Percentiles rank a stretch among this genome's conserved stretches.
Conservation (phyloP, 1,140 invertebrate species). For the Drosophila bocqueti region DNA sequence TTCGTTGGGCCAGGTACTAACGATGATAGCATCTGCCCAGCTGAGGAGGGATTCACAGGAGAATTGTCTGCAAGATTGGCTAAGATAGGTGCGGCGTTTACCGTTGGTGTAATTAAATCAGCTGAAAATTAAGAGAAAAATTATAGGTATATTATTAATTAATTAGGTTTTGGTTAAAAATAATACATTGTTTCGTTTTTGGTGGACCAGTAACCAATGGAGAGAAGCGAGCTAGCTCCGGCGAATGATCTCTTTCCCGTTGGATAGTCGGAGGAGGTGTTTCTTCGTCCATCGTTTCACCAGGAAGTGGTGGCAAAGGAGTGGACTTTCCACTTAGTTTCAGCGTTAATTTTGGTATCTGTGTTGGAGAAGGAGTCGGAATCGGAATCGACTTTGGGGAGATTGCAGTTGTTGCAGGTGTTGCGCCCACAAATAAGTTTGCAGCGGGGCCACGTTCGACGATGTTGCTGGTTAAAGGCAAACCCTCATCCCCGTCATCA, state of each 20-base stretch:
- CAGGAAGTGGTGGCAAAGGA: slow-evolving; percentile 16
- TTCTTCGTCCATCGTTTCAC: slow-evolving; percentile 14
- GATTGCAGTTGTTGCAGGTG: slow-evolving; percentile 3
- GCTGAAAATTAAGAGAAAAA: slow-evolving; percentile 39
- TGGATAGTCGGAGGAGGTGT: slow-evolving; percentile 1
- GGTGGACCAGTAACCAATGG: slow-evolving; percentile 92
- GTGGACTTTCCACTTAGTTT: slow-evolving; percentile 87
- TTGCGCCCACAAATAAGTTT: slow-evolving; percentile 2
- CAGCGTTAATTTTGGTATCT: slow-evolving; percentile 91
- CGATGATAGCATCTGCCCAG: background rate
- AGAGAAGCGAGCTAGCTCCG: slow-evolving; percentile 92
- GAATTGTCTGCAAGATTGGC: slow-evolving; percentile 4
- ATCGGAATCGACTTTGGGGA: slow-evolving; percentile 27
- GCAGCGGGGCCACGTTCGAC: slow-evolving; percentile 4
- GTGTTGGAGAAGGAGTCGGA: slow-evolving; percentile 57
- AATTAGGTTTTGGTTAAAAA: background rate
- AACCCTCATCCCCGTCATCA: slow-evolving; percentile 6
- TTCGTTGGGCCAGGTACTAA: slow-evolving; percentile 1
- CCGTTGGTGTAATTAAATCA: slow-evolving; percentile 24
- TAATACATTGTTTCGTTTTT: slow-evolving; percentile 86
- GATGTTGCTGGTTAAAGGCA: slow-evolving; percentile 1
- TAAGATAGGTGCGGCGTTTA: background rate
- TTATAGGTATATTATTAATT: background rate
- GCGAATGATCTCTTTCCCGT: slow-evolving; percentile 88
- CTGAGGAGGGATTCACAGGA: background rate